Base-by-base conservation (phyloP, 2,797 vertebrate genomes). In the Decapterus maruadsi region DNA sequence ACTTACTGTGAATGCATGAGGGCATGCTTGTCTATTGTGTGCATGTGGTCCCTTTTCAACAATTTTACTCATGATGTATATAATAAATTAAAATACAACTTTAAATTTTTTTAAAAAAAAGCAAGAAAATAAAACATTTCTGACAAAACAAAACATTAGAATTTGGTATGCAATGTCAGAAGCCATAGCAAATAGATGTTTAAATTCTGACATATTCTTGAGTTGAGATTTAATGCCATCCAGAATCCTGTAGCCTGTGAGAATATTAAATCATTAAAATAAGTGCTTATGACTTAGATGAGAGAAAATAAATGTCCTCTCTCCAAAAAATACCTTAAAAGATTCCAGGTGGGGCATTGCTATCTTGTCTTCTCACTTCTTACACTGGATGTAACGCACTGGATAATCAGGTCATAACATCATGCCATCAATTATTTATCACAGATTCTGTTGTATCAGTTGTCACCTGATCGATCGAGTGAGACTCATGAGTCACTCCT, bases 31-130 rank as follows among this genome's bases (percentile, higher is more conserved):
- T 59, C 55, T 79, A 29, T 36, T 67, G 60, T 68, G 55, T 31
- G 50, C 72, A 77, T 70, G 53, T 93, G 92, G 91, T 93, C 90
- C 87, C 86, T 86, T 90, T 87, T 85, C n/a, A 79, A 72, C n/a
- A 53, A 43, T 26, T 58, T 59, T 22, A 51, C 57, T 75, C 38
- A 75, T 53, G 36, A 46, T 57, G 69, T 16, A 73, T n/a, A 26
- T 57, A 14, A 87, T 86, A 71, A 81, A 69, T 81, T 74, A 88
- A 59, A 82, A 61, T 10, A 45, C 14, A 58, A 62, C 12, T 26
- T 77, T 8, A 34, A 34, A 34, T 6, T 31, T 31, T 2, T 3
- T 50, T 48, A 71, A 76, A 34, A 34, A 77, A 80, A 75, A 72
- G 8, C 57, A 72, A 74, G 14, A 64, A 59, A 26, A 61, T 5